Base-by-base conservation (phyloP, 2,888 invertebrate genomes). In the Eulithis prunata region DNA sequence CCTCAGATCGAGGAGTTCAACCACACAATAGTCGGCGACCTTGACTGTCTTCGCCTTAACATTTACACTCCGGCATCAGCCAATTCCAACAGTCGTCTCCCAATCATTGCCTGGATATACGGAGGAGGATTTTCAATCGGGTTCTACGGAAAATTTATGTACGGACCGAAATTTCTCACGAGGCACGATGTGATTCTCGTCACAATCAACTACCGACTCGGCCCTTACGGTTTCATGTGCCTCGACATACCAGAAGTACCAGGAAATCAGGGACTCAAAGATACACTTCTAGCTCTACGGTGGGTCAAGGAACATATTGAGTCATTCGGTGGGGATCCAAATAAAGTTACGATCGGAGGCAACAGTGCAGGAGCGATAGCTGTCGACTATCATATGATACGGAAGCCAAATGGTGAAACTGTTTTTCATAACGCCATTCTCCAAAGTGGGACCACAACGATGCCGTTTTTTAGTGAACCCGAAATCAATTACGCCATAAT, bases 151-250 rank as follows among this genome's bases (percentile, higher is more conserved):
- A 78, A 77, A 68, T 74, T 66, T 12, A 4, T 77, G 0, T 79
- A 79, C 41, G 87, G 87, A 3, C 86, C 87, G 0, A 75, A 73
- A 11, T 83, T 74, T 65, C 71, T 89, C 47, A 75, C 87, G 0
- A 74, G 78, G 62, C 80, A 88, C 51, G 81, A 84, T 32, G 72
- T 89, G 0, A 80, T 89, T 56, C 68, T 87, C 13, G 84, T 90
- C 0, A 83, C 84, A 0, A 13, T 89, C 0, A 89, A 90, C 65
- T 90, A 89, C 49, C 75, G 90, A 6, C 28, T 88, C 0, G 87
- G 87, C 0, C 80, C 83, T 1, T 89, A 86, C 49, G 90, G 90
- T 1, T 90, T 89, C 62, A 85, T 89, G 84, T 87, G 88, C 58
- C 74, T 87, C 0, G 80, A 84, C 28, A 80, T 71, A 0, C 75